Percentiles rank a stretch among this genome's conserved stretches.
phyloP scores from a whole-genome alignment of 2,113 vertebrate species.

The Rutilus rutilus region DNA sequence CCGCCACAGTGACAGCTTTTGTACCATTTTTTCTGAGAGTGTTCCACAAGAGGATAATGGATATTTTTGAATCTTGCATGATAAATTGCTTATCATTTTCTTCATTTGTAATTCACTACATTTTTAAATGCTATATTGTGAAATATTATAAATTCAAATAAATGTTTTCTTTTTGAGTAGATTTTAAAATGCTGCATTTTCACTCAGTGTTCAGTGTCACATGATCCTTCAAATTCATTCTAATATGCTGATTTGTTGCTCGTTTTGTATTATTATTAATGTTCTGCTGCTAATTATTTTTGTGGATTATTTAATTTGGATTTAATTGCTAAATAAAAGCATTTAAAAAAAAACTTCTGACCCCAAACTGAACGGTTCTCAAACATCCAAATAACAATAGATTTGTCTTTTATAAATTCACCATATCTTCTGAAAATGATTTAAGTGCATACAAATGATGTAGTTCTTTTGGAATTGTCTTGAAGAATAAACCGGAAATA shows the following conservation, averaged over 20 bases:
- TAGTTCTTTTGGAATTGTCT: slow-evolving; percentile 14
- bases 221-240: background rate
- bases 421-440: background rate
- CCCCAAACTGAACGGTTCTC: background rate
- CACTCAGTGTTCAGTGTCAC: background rate
- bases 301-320: too few relatives aligned
- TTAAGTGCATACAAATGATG: background rate
- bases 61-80: background rate
- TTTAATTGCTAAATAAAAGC: background rate
- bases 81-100: background rate
- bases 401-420: background rate
- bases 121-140: background rate
- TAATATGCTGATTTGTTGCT: background rate
- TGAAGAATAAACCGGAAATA: slow-evolving; percentile 41
- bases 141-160: background rate
- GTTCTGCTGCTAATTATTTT: too few relatives aligned
- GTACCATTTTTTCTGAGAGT: too few relatives aligned
- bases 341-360: background rate
- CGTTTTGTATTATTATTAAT: too few relatives aligned
- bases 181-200: background rate
- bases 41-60: background rate
- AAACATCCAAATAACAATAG: background rate
- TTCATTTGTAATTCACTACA: background rate
- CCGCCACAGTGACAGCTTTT: too few relatives aligned
- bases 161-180: background rate